phyloP scores from a whole-genome alignment of 2,888 invertebrate genomes.

The Drosophila pseudotakahashii region DNA sequence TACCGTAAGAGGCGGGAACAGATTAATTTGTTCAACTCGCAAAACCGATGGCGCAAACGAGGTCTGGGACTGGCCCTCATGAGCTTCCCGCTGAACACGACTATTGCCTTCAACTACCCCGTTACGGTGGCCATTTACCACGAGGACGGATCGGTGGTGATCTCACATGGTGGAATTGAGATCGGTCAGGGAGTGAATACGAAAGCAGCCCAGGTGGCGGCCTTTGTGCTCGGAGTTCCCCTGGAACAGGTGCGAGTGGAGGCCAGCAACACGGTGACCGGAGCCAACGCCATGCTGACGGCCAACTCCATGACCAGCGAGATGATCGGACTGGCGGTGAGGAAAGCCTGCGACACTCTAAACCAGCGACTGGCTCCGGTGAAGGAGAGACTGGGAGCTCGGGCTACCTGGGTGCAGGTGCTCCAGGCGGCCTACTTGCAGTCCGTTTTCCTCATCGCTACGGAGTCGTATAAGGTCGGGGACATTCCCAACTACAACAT shows the following conservation, averaged over 20 bases:
- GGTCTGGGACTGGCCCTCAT: constrained; percentile 89
- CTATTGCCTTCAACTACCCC: constrained; percentile 84
- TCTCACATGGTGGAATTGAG: constrained; percentile 90
- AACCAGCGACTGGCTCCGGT: constrained; percentile 87
- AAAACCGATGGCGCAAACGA: constrained; percentile 92
- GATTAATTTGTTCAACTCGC: constrained; percentile 87
- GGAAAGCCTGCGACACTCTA: constrained; percentile 88
- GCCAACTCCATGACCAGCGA: constrained; percentile 90
- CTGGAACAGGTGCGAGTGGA: constrained; percentile 54
- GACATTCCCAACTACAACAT: constrained; percentile 87
- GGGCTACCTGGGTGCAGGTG: constrained; percentile 85
- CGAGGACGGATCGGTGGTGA: constrained; percentile 89
- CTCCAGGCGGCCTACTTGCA: constrained; percentile 54
- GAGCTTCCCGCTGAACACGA: constrained; percentile 81
- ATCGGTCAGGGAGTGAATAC: constrained; percentile 90
- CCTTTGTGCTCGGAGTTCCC: constrained; percentile 87
- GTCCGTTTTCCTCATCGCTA: constrained; percentile 86
- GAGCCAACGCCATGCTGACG: constrained; percentile 84
- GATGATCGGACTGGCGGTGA: constrained; percentile 86
- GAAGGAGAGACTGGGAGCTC: constrained; percentile 82
- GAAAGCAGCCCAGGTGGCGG: constrained; percentile 90
- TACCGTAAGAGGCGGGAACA: constrained; percentile 86
- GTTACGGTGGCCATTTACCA: constrained; percentile 88
- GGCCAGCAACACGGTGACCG: constrained; percentile 83
- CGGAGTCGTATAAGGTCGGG: constrained; percentile 85